A percentile compares a stretch with the other conserved stretches of the same genome.
phyloP scores from a whole-genome alignment of 1,140 invertebrate species.

The Antheraea pernyi region DNA sequence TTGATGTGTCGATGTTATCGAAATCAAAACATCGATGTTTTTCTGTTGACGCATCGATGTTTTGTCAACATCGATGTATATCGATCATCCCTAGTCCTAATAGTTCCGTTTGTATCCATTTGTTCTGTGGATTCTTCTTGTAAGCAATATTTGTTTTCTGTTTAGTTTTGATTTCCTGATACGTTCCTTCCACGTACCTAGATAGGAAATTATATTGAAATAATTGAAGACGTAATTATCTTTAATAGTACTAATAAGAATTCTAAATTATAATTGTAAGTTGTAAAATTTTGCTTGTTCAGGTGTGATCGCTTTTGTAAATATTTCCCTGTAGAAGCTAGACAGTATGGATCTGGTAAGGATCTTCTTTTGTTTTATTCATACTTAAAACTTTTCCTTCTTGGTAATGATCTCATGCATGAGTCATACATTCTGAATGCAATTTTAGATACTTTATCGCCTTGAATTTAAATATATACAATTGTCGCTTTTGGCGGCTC shows the following conservation, averaged over 20 bases:
- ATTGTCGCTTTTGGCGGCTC: too few relatives aligned
- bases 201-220: background rate
- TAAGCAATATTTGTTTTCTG: too few relatives aligned
- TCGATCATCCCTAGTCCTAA: too few relatives aligned
- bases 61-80: too few relatives aligned
- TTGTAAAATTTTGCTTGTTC: background rate
- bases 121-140: too few relatives aligned
- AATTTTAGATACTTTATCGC: background rate
- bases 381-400: constrained; percentile 2
- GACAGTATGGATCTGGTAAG: constrained; percentile 23
- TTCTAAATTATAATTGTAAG: background rate
- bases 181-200: background rate
- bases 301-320: constrained; percentile 11
- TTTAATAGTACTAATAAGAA: too few relatives aligned
- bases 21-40: too few relatives aligned
- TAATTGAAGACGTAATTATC: too few relatives aligned
- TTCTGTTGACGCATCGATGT: too few relatives aligned
- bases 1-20: too few relatives aligned
- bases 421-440: constrained; percentile 5
- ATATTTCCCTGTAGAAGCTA: constrained; percentile 10
- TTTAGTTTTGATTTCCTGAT: background rate
- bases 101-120: too few relatives aligned
- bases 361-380: background rate
- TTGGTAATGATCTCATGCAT: constrained; percentile 7
- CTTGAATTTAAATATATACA: too few relatives aligned